A percentile compares a stretch with the other conserved stretches of the same genome.
phyloP scores from a whole-genome alignment of 2,113 vertebrate genomes.

The Podarcis muralis region DNA sequence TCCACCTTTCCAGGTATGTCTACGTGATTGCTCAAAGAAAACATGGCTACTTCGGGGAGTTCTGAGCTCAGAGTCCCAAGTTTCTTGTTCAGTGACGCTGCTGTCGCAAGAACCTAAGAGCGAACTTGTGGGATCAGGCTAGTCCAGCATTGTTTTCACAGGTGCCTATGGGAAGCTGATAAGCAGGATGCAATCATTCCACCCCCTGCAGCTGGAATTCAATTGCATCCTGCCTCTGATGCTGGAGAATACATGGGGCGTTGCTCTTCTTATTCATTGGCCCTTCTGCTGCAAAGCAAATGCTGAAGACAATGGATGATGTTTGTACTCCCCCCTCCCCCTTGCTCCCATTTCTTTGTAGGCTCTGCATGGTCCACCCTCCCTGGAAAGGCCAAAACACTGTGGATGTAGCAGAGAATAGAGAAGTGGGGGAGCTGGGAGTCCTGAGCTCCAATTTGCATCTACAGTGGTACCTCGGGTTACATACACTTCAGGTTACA shows the following conservation, averaged over 20 bases:
- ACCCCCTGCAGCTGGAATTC: no score
- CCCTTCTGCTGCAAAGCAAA: neutral
- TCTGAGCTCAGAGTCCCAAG: neutral
- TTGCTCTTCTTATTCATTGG: neutral
- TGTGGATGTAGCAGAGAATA: neutral
- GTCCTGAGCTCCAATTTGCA: neutral
- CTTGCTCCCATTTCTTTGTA: neutral
- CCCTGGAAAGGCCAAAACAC: neutral
- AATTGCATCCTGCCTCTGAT: no score
- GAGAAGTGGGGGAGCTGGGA: neutral
- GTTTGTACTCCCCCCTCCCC: neutral
- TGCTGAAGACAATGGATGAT: neutral
- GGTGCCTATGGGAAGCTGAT: no score
- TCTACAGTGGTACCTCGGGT: neutral
- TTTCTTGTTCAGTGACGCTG: neutral
- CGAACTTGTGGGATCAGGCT: neutral
- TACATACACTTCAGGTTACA: no score
- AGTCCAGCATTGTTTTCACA: no score
- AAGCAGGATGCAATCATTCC: no score
- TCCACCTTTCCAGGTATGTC: accelerated
- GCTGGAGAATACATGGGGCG: no score
- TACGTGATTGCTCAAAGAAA: accelerated
- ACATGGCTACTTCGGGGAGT: neutral
- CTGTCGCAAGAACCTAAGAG: neutral
- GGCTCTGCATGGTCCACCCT: neutral